Evolutionary conservation across 2,113 vertebrate species (phyloP).

Genomic region (Tyto alba): DNA sequence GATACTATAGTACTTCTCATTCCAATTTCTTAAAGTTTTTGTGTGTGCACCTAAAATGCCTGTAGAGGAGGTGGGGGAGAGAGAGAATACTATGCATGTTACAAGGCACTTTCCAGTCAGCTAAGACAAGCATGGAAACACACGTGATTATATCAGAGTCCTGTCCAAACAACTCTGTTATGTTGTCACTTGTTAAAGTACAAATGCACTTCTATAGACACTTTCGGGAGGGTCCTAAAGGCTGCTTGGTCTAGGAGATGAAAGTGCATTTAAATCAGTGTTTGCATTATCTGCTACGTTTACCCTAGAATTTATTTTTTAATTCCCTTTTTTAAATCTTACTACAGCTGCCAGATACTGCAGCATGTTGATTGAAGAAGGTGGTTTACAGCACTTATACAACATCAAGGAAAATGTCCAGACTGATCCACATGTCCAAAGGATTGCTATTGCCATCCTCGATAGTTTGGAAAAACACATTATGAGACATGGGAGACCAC

Average conservation of each 20-base stretch:
- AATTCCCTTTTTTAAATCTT: not conserved
- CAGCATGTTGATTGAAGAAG: conserved; percentile 97
- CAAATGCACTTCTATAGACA: not conserved
- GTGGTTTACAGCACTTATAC: conserved; percentile 89
- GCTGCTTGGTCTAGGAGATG: not conserved
- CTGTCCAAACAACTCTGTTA: not conserved
- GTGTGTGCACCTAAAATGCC: not conserved
- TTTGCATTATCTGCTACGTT: not conserved
- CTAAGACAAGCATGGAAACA: not conserved
- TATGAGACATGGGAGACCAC: conserved; percentile 83
- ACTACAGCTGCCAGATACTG: conserved; percentile 90
- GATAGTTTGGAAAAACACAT: conserved; percentile 91
- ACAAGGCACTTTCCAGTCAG: not conserved
- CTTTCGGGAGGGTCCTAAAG: not conserved
- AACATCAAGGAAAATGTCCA: conserved; percentile 84
- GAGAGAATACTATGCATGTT: not conserved
- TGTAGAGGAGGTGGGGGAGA: not conserved
- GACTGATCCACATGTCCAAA: conserved; percentile 86
- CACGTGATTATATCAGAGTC: not conserved
- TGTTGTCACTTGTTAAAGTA: not conserved
- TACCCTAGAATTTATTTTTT: not conserved
- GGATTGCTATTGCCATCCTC: conserved; percentile 88
- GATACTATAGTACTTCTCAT: not conserved
- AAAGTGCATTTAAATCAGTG: not conserved
- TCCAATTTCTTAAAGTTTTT: not conserved